These are phyloP conservation scores for Ophiothrix spiculata DNA, from an alignment of 35 echinoderm and acorn worm genomes.

Conservation along the genomic window DNA sequence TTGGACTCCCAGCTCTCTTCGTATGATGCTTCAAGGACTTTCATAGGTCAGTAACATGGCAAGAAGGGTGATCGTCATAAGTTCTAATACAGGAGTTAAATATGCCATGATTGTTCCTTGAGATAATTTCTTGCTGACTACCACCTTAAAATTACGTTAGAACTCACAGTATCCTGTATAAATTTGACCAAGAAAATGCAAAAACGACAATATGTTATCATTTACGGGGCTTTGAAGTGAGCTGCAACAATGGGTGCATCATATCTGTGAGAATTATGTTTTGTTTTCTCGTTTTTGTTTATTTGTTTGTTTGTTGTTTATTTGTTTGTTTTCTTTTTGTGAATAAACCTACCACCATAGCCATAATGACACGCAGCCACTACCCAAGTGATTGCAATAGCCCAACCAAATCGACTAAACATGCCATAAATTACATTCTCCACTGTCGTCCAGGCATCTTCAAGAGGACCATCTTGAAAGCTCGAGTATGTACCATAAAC, in stretches of 20 bases:
- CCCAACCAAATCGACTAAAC: conserved; percentile 77
- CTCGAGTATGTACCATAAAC: conserved; percentile 47
- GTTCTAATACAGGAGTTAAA: too few relatives aligned
- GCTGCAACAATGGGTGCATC: background rate
- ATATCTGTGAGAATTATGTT: background rate
- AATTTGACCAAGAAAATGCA: too few relatives aligned
- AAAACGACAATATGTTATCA: background rate
- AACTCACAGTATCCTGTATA: too few relatives aligned
- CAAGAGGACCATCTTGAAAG: conserved; percentile 1
- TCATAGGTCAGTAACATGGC: too few relatives aligned
- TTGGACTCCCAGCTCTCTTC: too few relatives aligned
- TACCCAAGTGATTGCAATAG: conserved; percentile 63
- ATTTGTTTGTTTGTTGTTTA: too few relatives aligned
- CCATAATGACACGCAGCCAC: conserved; percentile 71
- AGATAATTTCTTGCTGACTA: too few relatives aligned
- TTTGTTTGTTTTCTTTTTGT: background rate
- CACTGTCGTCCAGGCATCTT: background rate
- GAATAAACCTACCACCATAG: conserved; percentile 46
- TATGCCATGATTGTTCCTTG: too few relatives aligned
- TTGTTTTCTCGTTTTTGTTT: too few relatives aligned
- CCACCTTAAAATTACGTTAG: too few relatives aligned
- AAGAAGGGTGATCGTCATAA: too few relatives aligned
- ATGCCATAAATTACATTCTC: conserved; percentile 37
- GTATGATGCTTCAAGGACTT: too few relatives aligned
- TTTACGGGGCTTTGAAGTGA: background rate